Percentiles rank a stretch among this genome's conserved stretches.
Conservation (phyloP, 2,888 invertebrate species). For the Torymus auratus region DNA sequence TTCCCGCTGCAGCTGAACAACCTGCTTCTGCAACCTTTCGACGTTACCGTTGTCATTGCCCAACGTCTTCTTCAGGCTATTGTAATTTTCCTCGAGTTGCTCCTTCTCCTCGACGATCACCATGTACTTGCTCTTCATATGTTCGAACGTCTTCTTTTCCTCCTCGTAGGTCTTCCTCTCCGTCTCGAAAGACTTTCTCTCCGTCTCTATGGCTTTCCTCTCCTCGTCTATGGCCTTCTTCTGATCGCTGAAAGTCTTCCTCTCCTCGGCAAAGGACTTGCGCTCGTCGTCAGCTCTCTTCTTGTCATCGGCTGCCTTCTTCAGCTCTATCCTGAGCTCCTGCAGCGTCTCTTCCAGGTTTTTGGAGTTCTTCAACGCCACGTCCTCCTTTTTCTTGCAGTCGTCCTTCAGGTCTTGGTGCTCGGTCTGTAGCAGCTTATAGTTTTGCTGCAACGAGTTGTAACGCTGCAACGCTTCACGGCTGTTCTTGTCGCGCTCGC, state of each 20-base stretch:
- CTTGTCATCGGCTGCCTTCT: slow-evolving; percentile 58
- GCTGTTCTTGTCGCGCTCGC: slow-evolving; percentile 70
- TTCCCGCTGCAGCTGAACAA: slow-evolving; percentile 69
- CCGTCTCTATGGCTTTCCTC: no score
- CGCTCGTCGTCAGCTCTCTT: slow-evolving; percentile 22
- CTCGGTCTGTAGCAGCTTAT: slow-evolving; percentile 70
- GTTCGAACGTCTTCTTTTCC: slow-evolving; percentile 65
- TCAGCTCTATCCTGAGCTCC: slow-evolving; percentile 65
- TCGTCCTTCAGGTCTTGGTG: slow-evolving; percentile 71
- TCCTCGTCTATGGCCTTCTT: no score
- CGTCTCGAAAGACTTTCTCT: no score
- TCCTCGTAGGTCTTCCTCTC: no score
- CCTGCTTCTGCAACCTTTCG: slow-evolving; percentile 69
- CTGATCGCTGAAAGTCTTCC: no score
- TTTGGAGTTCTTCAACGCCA: slow-evolving; percentile 66
- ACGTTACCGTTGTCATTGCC: slow-evolving; percentile 64
- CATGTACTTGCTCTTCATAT: slow-evolving; percentile 70
- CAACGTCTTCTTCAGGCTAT: slow-evolving; percentile 64
- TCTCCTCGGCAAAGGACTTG: no score
- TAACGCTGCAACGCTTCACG: slow-evolving; percentile 71
- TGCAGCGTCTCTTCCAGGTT: slow-evolving; percentile 66
- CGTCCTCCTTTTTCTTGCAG: slow-evolving; percentile 69
- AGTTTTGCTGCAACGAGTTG: slow-evolving; percentile 72
- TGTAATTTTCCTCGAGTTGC: slow-evolving; percentile 68
- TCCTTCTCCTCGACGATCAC: slow-evolving; percentile 68